phyloP scores from a whole-genome alignment of 1,140 invertebrate species.

The Lepidostoma basale region DNA sequence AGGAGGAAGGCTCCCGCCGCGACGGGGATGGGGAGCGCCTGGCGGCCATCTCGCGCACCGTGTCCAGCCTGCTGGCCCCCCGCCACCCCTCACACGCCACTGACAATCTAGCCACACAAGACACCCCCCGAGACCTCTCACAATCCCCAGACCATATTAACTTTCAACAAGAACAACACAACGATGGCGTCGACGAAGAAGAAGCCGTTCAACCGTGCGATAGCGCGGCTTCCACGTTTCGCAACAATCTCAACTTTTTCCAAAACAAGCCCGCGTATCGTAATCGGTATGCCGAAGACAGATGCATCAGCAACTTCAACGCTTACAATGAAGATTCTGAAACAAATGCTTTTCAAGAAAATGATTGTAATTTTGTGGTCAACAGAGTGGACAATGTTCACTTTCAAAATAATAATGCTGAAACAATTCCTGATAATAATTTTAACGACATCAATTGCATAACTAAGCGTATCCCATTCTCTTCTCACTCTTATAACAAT shows the following conservation, averaged over 20 bases:
- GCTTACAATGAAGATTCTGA: slow-evolving; percentile 30
- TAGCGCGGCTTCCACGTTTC: not conserved
- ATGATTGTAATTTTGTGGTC: slow-evolving; percentile 17
- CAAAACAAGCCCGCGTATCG: slow-evolving; percentile 40
- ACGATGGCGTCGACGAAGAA: not conserved
- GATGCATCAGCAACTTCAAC: slow-evolving; percentile 58
- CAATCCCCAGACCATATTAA: not conserved
- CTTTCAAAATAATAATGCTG: slow-evolving; percentile 38
- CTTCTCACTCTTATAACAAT: slow-evolving; percentile 14
- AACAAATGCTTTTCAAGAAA: not conserved
- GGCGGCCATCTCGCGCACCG: slow-evolving; percentile 58
- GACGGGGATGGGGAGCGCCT: too few species aligned
- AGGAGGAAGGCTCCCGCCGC: slow-evolving; percentile 52
- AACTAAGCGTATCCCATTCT: slow-evolving; percentile 11
- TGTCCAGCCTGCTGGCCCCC: slow-evolving; percentile 62
- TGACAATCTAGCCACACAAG: slow-evolving; percentile 42
- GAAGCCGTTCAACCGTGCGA: not conserved
- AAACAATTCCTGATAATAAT: slow-evolving; percentile 4
- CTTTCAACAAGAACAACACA: not conserved
- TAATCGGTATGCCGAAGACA: slow-evolving; percentile 53
- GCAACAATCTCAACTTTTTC: slow-evolving; percentile 49
- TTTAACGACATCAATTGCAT: not conserved
- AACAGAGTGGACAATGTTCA: slow-evolving; percentile 30
- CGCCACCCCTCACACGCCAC: slow-evolving; percentile 49
- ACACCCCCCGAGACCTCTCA: too few species aligned